Conservation (phyloP, 2,888 invertebrate genomes). For the Euzetes globulus region DNA sequence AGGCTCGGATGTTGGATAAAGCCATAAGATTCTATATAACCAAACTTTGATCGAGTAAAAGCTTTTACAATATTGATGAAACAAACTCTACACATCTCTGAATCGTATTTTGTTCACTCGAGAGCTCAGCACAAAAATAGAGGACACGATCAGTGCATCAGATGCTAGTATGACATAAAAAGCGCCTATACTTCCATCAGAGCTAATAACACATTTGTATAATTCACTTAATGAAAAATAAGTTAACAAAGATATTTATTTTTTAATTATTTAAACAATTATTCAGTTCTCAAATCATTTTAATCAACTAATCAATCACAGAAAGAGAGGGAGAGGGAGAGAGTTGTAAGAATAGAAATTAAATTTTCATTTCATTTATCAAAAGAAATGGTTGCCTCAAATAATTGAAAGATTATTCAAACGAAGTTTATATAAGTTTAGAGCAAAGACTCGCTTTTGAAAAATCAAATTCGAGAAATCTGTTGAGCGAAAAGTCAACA, state of each 20-base stretch:
- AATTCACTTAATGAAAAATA: background rate
- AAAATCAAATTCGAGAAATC: background rate
- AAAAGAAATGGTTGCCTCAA: background rate
- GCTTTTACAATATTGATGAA: conserved; percentile 24
- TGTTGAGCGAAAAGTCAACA: conserved; percentile 1
- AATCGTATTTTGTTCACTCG: background rate
- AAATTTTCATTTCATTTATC: background rate
- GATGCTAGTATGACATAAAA: background rate
- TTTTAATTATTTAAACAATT: too few species aligned
- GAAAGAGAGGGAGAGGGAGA: too few species aligned
- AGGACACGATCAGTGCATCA: background rate
- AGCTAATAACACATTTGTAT: background rate
- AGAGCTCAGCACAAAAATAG: background rate
- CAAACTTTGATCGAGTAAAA: conserved; percentile 19
- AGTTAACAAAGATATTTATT: too few species aligned
- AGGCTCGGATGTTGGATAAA: conserved; percentile 24
- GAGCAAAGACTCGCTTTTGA: background rate
- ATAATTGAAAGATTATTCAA: background rate
- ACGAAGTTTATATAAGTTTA: background rate
- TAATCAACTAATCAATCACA: too few species aligned
- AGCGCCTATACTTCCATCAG: conserved; percentile 5
- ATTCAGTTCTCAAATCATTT: too few species aligned
- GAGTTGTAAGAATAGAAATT: too few species aligned
- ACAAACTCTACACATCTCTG: conserved; percentile 5
- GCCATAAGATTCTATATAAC: conserved; percentile 26